Percentiles rank a stretch among this genome's conserved stretches.
These are phyloP conservation scores for Motacilla alba DNA, from an alignment of 2,113 vertebrate species.

Conservation along the genomic window DNA sequence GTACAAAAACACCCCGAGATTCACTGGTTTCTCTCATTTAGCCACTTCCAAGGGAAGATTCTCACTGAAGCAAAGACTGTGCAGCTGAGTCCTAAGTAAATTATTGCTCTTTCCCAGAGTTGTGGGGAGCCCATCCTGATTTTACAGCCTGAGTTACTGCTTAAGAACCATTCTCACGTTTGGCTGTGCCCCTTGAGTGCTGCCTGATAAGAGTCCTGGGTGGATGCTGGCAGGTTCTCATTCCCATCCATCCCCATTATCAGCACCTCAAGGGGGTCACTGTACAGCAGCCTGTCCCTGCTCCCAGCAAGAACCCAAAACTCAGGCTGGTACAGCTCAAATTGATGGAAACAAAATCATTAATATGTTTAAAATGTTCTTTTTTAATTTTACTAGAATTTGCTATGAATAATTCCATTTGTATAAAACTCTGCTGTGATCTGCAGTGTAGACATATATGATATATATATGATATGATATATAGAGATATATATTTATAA, in stretches of 20 bases:
- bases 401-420: background rate
- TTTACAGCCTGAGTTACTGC: background rate
- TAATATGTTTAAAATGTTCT: background rate
- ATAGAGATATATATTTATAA: no score
- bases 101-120: background rate
- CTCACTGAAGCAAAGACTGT: background rate
- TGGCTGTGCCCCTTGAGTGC: slow-evolving; percentile 68
- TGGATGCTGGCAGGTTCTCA: slow-evolving; percentile 73
- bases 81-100: background rate
- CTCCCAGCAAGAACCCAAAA: slow-evolving; percentile 73
- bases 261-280: slow-evolving; percentile 69
- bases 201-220: slow-evolving; percentile 74
- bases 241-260: slow-evolving; percentile 75
- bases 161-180: background rate
- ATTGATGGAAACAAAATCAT: background rate
- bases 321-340: slow-evolving; percentile 52
- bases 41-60: background rate
- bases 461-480: no score
- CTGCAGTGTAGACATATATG: background rate
- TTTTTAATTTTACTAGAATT: background rate
- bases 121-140: background rate
- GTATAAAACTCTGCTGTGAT: background rate
- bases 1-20: background rate
- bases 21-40: background rate
- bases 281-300: slow-evolving; percentile 68